Base-by-base conservation (phyloP, 2,113 vertebrate species). In the Oryzias javanicus region DNA sequence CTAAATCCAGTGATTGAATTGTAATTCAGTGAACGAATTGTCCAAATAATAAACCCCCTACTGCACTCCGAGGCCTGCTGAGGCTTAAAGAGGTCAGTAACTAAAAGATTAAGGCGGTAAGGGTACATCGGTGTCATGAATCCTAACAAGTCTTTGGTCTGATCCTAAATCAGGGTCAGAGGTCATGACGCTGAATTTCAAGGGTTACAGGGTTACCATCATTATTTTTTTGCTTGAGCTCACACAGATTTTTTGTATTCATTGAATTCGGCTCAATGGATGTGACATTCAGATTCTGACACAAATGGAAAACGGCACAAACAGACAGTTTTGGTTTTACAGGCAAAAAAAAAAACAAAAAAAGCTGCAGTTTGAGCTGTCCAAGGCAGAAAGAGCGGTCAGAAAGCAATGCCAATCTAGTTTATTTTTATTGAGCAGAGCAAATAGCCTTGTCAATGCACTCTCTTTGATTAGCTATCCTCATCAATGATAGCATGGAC, bases 401-500 rank as follows among this genome's bases (percentile, higher is more conserved):
- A 49, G 7, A 57, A 62, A 49, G 74, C 35, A 61, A 71, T 58
- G 61, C 56, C 74, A 60, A 74, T 83, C 74, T 80, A 67, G 84
- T 44, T 78, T 78, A 71, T 68, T 71, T 84, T 82, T 81, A 86
- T 75, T 72, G 85, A 83, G 47, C 63, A 35, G 52, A 57, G 65
- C 72, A 67, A 79, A 54, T 49, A 57, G 71, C 59, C 63, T 49
- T 67, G 66, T 84, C 81, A 68, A 48, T 86, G 86, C 86, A 89
- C 86, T 88, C 74, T 85, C 57, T 76, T 64, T 84, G 81, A 89
- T 89, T 85, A 83, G 76, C 71, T 69, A 61, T 64, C 58, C 78
- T 76, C 58, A 74, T 73, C 67, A 76, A 70, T 80, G 78, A 80
- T 71, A 58, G 59, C 65, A 88, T 72, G 74, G 68, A 35, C 70